Conservation (phyloP, 2,888 invertebrate genomes). For the Pachycephus smyrnensis region DNA sequence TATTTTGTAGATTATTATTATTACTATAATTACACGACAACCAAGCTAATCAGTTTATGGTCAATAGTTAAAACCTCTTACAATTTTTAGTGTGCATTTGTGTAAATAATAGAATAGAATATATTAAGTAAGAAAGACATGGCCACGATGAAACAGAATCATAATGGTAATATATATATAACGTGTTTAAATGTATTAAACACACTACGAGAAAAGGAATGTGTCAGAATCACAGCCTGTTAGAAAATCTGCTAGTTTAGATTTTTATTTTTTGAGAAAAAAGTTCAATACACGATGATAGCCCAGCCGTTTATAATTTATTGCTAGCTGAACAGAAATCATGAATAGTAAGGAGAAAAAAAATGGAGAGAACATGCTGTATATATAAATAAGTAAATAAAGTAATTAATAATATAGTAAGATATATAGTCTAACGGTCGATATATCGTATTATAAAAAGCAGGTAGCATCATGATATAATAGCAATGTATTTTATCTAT, state of each 20-base stretch:
- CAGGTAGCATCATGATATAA: slow-evolving; percentile 18
- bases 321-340: slow-evolving; percentile 49
- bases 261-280: slow-evolving; percentile 23
- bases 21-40: slow-evolving; percentile 12
- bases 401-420: slow-evolving; percentile 31
- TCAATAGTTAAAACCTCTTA: slow-evolving; percentile 25
- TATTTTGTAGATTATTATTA: slow-evolving; percentile 42
- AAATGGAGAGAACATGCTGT: slow-evolving; percentile 28
- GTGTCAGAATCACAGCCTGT: slow-evolving; percentile 3
- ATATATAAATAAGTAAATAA: slow-evolving; percentile 39
- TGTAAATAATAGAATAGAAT: slow-evolving; percentile 52
- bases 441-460: slow-evolving; percentile 17
- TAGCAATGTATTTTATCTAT: slow-evolving; percentile 39
- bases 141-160: neutral
- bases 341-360: slow-evolving; percentile 30
- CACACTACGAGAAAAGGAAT: neutral
- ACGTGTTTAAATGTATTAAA: slow-evolving; percentile 5
- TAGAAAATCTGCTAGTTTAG: slow-evolving; percentile 19
- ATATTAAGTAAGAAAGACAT: slow-evolving; percentile 18
- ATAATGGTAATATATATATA: slow-evolving; percentile 7
- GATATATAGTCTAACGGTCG: slow-evolving; percentile 14
- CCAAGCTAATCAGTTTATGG: slow-evolving; percentile 16
- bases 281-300: slow-evolving; percentile 29
- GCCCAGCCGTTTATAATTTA: slow-evolving; percentile 61
- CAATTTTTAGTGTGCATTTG: slow-evolving; percentile 53